Base-by-base conservation (phyloP, 2,888 invertebrate genomes). In the Microdon myrmicae region DNA sequence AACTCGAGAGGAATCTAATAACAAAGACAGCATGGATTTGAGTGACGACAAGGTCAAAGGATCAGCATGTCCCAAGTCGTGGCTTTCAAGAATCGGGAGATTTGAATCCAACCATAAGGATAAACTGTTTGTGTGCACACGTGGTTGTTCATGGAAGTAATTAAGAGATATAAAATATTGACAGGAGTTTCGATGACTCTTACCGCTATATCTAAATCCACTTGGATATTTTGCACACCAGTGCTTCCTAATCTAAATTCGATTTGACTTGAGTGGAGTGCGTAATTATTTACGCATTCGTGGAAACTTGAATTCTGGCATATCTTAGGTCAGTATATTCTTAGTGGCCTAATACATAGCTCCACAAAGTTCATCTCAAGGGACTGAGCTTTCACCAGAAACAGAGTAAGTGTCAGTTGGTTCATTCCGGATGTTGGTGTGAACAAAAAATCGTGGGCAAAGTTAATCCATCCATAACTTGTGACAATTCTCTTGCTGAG, bases 231-330 rank as follows among this genome's bases (percentile, higher is more conserved):
- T 41, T 41, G 14, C 31, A 12, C 32, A 23, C 31, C 43, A 26
- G 19, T 13, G 39, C 25, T 26, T 51, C 31, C 37, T 51, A 56
- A 47, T 53, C 43, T 35, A 10, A 37, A 29, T 55, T 23, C 39
- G 44, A 55, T 47, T 26, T 54, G 20, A 12, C 26, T 37, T 13
- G 3, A 32, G 20, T 53, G 37, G 58, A 58, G 53, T 64, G 51
- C 45, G 43, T 64, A 58, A 64, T 64, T 58, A 64, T 58, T 64
- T 64, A 37, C 37, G 51, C 37, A 53, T 53, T 64, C 37, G 26
- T 38, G 32, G 37, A n/a, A n/a, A n/a, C n/a, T n/a, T n/a, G n/a
- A n/a, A n/a, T n/a, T n/a, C n/a, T n/a, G n/a, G n/a, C n/a, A n/a
- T n/a, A n/a, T n/a, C n/a, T n/a, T n/a, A n/a, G n/a, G n/a, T n/a